Evolutionary conservation across 2,888 invertebrate species (phyloP), one percentile per base, ranked within the genome.

Genomic region (Amblyjoppa fuscipennis): DNA sequence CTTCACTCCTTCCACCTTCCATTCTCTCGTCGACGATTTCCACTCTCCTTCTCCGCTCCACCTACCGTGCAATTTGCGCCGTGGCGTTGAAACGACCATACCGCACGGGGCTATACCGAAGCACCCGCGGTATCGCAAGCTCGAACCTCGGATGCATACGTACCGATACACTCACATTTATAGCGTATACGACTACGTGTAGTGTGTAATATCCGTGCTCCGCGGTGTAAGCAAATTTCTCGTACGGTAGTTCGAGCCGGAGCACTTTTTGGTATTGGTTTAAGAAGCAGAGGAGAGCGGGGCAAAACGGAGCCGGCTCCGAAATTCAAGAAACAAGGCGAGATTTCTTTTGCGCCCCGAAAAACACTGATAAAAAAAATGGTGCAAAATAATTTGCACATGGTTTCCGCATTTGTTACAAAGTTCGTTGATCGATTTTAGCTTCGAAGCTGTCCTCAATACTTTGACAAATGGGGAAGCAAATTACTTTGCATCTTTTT

Each of bases 201-300:
- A 38, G 45, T 31, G 13, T 45, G 68, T 74, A 81, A 81, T 81
- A 69, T 28, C 31, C 68, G 74, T 75, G 74, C 56, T 68, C 5
- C 66, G 71, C 69, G 74, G 59, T 49, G 74, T 75, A 75, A 74
- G 81, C 74, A 81, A 81, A 75, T 75, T 81, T 81, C 34, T 20
- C 38, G 7, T 66, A 34, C 31, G 64, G 38, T 31, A 34, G 38
- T 25, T 20, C 9, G 25, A 56, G 25, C 25, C 6, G 9, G 20
- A 38, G 64, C 31, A 66, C 25, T 59, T 59, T 59, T 59, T 59
- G 28, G 59, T 59, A 59, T 59, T 59, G 28, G 59, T 59, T 25
- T 13, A 59, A 59, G n/a, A 59, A 59, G 28, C 20, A 59, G 28
- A 16, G 3, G 3, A 13, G 45, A 16, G 45, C 45, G 16, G 45